Conservation (phyloP, 2,888 invertebrate genomes). For the Papilio gigon region DNA sequence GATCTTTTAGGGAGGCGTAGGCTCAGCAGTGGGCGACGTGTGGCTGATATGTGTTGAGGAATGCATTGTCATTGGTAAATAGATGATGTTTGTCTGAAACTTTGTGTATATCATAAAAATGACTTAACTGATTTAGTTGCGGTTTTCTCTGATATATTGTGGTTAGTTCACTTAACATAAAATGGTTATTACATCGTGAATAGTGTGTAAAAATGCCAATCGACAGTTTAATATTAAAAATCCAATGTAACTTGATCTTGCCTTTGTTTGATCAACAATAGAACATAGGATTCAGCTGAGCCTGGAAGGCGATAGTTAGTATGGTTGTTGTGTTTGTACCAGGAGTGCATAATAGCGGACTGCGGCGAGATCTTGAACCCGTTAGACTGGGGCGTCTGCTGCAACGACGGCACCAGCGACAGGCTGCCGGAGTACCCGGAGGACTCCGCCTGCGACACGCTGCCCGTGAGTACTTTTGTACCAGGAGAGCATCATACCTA, state of each 20-base stretch:
- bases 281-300: not conserved
- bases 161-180: not conserved
- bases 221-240: too few species aligned
- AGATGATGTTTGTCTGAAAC: not conserved
- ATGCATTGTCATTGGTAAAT: not conserved
- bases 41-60: too few species aligned
- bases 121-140: not conserved
- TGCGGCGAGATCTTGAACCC: slow-evolving; percentile 86
- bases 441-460: slow-evolving; percentile 75
- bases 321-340: slow-evolving; percentile 44
- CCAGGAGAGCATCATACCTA: slow-evolving; percentile 4
- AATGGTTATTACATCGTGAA: not conserved
- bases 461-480: slow-evolving; percentile 54
- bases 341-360: slow-evolving; percentile 86
- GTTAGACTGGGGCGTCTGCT: slow-evolving; percentile 83
- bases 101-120: not conserved
- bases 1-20: too few species aligned
- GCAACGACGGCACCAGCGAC: slow-evolving; percentile 88
- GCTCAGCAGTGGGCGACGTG: too few species aligned
- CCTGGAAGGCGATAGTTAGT: too few species aligned
- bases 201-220: not conserved
- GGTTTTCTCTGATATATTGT: not conserved
- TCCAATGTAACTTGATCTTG: not conserved
- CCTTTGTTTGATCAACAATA: not conserved
- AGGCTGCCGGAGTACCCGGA: slow-evolving; percentile 89